Base-by-base conservation (phyloP, 2,113 vertebrate species). In the Pionites leucogaster region DNA sequence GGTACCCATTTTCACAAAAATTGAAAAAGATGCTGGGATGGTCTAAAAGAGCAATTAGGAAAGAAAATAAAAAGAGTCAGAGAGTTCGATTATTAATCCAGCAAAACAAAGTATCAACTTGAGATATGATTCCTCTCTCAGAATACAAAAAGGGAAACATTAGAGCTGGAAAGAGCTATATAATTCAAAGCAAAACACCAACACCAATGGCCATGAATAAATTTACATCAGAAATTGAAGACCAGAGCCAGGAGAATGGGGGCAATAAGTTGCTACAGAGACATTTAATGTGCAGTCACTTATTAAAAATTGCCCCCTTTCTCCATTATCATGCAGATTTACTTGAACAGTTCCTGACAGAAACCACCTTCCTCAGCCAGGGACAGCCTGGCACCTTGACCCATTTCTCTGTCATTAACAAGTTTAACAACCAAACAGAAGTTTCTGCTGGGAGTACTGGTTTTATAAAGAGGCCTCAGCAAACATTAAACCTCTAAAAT, bases 181-280 rank as follows among this genome's bases (percentile, higher is more conserved):
- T 77, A 90, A 88, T 88, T 67, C 80, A 93, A 91, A 95, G 39
- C 11, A 92, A 90, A 95, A 84, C 69, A 75, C 24, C 46, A 81
- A 71, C 2, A 11, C 27, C 86, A 95, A 93, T 33, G 35, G n/a
- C 57, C 52, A 62, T 79, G 84, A 91, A 89, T 87, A 95, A 64
- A 93, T 84, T 88, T 93, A 75, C 69, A 89, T 75, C 27, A 46
- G 15, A 78, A 97, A 93, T 4, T 39, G 60, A 91, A 92, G 52
- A 59, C 74, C 22, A 84, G 47, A 77, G 91, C 19, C 27, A 69
- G 50, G 88, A 80, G 64, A 62, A 88, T 69, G 17, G 15, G 50
- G 11, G 2, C 9, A 78, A 31, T 39, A 53, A 2, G 17, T 65
- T 79, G 33, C 52, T 82, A 52, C 10, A 86, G 31, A 12, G 79